Evolutionary conservation across 2,113 vertebrate species (phyloP), one percentile per base, ranked within the genome.

Genomic region (Oncorhynchus clarkii): DNA sequence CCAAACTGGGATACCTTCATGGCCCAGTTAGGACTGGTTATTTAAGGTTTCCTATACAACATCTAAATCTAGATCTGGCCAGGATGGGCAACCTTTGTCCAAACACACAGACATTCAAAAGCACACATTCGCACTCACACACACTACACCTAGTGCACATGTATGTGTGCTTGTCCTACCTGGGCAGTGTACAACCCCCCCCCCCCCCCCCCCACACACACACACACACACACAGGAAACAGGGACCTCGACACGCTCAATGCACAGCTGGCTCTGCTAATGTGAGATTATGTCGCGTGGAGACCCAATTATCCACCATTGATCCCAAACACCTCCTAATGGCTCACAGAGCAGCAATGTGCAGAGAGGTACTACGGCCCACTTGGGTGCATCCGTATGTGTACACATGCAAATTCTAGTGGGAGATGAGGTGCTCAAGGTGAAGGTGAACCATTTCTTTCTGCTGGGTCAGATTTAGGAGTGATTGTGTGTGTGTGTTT

Each of bases 231-330:
- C 24, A 51, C 73, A 31, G 62, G 59, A 83, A 82, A 82, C 70
- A 87, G 70, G 69, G 78, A 24, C 24, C 70, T 68, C 71, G 78
- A 76, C 51, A 77, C 77, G 73, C 45, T 81, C 74, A 80, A 84
- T 83, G 67, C 80, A 88, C 88, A 88, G 80, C 87, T 89, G 88
- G 72, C 71, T 81, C 26, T 64, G 78, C 81, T 89, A 88, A 89
- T 89, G 82, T 88, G 84, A 87, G 85, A 89, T 88, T 87, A 89
- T 82, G 85, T 85, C 64, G 82, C 78, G 49, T 88, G 82, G 85
- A 90, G 85, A 90, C 83, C 87, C 83, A 91, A 87, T 89, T 91
- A 91, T 88, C 83, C 81, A 85, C 83, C 86, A 84, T 72, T 88
- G 86, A 90, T 89, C 89, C 75, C 62, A 82, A 85, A 77, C 77